Evolutionary conservation across 2,888 invertebrate species (phyloP).

Genomic region (Lutraria lutraria): DNA sequence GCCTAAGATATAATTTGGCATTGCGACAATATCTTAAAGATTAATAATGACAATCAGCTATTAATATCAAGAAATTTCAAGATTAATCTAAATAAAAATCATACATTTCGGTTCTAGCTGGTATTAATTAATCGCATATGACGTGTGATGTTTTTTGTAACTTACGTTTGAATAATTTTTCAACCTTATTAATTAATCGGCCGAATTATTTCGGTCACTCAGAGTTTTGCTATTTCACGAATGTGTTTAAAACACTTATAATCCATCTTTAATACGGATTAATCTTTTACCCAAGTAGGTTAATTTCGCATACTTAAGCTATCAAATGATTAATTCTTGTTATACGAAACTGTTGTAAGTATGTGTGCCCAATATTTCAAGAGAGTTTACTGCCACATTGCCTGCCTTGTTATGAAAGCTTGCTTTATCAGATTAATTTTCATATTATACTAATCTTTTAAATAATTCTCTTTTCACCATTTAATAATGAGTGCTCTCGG

Average conservation of each 20-base stretch:
- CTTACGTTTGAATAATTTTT: not conserved
- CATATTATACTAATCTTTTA: not conserved
- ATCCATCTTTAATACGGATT: not conserved
- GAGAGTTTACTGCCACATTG: too few relatives aligned
- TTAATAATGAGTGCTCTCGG: too few relatives aligned
- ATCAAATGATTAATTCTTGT: not conserved
- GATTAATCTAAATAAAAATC: not conserved
- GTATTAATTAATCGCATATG: too few relatives aligned
- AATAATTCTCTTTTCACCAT: not conserved
- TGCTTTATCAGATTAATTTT: not conserved
- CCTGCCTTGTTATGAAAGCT: not conserved
- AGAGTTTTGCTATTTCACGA: not conserved
- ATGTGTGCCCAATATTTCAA: not conserved
- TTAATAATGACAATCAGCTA: not conserved
- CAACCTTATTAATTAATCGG: not conserved
- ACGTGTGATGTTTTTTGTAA: not conserved
- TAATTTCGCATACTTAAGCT: not conserved
- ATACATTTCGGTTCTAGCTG: not conserved
- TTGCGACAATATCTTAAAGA: too few relatives aligned
- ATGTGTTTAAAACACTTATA: not conserved
- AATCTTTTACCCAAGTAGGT: constrained; percentile 3
- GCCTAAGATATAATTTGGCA: too few relatives aligned
- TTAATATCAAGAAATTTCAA: not conserved
- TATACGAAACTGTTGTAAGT: not conserved
- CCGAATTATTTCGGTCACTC: not conserved